phyloP scores from a whole-genome alignment of 2,113 vertebrate species.

The Piliocolobus tephrosceles region DNA sequence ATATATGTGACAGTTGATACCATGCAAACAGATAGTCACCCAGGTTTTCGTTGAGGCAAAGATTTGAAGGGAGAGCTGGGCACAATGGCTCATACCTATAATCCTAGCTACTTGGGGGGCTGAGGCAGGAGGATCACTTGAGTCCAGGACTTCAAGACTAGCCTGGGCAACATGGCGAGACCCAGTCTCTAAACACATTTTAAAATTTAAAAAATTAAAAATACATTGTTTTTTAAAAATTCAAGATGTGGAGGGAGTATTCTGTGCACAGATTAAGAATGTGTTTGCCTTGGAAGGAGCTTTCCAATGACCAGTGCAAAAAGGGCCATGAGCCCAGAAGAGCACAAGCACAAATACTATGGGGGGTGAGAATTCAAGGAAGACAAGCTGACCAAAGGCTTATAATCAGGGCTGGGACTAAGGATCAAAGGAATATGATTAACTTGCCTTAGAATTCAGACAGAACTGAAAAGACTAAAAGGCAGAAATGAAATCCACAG shows the following conservation, averaged over 20 bases:
- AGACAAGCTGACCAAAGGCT: background rate
- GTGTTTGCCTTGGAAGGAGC: background rate
- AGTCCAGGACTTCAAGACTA: too few relatives aligned
- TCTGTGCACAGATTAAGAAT: background rate
- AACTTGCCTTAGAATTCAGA: background rate
- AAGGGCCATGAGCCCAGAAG: background rate
- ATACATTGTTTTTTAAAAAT: too few relatives aligned
- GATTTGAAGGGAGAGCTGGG: background rate
- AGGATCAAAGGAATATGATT: background rate
- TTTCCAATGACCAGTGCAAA: background rate
- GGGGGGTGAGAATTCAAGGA: background rate
- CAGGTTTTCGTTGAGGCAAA: background rate
- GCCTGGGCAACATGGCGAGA: too few relatives aligned
- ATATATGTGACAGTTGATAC: background rate
- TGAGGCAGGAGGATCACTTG: too few relatives aligned
- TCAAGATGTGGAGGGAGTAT: background rate
- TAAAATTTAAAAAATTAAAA: too few relatives aligned
- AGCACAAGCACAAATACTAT: rapidly evolving
- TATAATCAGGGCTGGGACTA: background rate
- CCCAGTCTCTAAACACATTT: too few relatives aligned
- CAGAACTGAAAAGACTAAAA: too few relatives aligned
- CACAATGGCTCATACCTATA: too few relatives aligned
- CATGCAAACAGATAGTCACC: background rate
- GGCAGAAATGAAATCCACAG: too few relatives aligned
- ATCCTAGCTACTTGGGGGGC: too few relatives aligned